A percentile compares a stretch with the other conserved stretches of the same genome.
phyloP scores from a whole-genome alignment of 2,113 vertebrate genomes.

The Dicaeum eximium region DNA sequence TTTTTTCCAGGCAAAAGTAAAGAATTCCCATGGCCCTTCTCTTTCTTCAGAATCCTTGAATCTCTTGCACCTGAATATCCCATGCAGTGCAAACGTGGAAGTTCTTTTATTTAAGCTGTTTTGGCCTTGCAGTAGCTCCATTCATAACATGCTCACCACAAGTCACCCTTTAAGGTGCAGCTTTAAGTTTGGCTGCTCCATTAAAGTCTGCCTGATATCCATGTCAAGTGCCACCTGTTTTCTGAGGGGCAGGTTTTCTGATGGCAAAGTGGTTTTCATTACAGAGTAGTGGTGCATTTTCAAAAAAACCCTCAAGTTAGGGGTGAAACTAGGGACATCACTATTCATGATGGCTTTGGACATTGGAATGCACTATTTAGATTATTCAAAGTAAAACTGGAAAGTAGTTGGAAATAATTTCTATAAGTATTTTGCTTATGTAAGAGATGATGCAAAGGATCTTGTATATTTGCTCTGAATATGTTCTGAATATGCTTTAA shows the following conservation, averaged over 20 bases:
- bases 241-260: not conserved
- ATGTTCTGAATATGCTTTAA: not conserved
- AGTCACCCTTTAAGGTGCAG: not conserved
- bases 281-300: not conserved
- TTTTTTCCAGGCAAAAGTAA: not conserved
- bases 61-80: not conserved
- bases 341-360: not conserved
- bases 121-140: not conserved
- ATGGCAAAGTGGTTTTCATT: not conserved
- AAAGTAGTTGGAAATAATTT: not conserved
- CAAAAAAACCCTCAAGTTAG: not conserved
- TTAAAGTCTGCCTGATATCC: not conserved
- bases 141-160: not conserved
- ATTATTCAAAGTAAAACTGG: not conserved
- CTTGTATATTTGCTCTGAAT: not conserved
- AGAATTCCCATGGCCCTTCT: rapidly evolving
- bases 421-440: not conserved
- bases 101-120: not conserved
- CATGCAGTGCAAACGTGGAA: not conserved
- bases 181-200: not conserved
- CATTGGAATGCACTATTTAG: not conserved
- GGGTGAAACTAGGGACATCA: not conserved
- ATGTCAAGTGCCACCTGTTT: not conserved
- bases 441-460: not conserved
- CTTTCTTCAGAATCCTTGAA: not conserved